Percentiles rank a stretch among this genome's conserved stretches.
These are phyloP conservation scores for Ictalurus furcatus DNA, from an alignment of 2,113 vertebrate species.

Conservation along the genomic window DNA sequence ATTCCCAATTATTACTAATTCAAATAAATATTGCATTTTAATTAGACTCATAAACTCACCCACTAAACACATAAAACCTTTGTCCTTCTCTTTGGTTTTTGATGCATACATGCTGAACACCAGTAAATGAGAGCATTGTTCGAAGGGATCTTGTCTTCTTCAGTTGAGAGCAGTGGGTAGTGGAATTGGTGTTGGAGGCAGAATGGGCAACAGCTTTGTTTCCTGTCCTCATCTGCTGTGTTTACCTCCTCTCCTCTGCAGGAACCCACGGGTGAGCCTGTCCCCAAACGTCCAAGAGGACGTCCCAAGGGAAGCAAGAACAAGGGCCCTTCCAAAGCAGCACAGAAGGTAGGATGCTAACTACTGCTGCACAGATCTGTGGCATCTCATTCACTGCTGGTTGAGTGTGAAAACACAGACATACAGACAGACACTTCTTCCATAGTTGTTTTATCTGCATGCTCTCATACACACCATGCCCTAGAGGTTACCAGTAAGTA, in stretches of 20 bases:
- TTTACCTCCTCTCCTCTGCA: constrained; percentile 62
- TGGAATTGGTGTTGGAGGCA: neutral
- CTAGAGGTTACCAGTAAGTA: neutral
- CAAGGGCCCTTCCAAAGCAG: constrained; percentile 95
- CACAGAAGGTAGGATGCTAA: constrained; percentile 87
- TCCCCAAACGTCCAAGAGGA: constrained; percentile 95
- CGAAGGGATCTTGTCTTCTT: constrained; percentile 41
- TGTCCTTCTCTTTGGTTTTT: constrained; percentile 32
- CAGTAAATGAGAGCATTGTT: constrained; percentile 49
- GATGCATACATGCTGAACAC: constrained; percentile 45
- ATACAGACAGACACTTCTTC: neutral
- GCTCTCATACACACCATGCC: neutral
- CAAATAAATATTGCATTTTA: neutral
- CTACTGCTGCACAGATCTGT: constrained; percentile 43
- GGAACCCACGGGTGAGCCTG: constrained; percentile 91
- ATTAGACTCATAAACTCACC: constrained; percentile 5
- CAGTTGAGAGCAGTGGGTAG: neutral
- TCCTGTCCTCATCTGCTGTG: constrained; percentile 56
- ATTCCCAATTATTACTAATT: neutral
- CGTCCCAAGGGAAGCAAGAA: constrained; percentile 98
- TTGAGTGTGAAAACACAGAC: neutral
- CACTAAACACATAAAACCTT: constrained; percentile 35
- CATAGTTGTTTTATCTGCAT: neutral
- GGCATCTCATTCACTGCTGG: constrained; percentile 4
- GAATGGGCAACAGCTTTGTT: constrained; percentile 52